Evolutionary conservation across 2,113 vertebrate species (phyloP).

Genomic region (Urocolius indicus): DNA sequence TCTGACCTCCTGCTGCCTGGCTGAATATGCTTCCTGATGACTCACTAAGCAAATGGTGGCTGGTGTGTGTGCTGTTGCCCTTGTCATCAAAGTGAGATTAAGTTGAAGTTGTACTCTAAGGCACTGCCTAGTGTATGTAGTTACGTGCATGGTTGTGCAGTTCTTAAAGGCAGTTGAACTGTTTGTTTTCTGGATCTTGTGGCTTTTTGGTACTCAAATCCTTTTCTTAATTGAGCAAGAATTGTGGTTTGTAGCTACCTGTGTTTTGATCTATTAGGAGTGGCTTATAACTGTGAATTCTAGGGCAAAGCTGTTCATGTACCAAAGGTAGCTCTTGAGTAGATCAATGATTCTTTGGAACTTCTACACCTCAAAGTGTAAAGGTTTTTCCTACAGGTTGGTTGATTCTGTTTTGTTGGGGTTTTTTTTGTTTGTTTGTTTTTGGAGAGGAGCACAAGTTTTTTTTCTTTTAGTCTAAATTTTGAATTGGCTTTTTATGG

Average conservation of each 20-base stretch:
- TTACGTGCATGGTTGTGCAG: not conserved
- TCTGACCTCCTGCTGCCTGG: not conserved
- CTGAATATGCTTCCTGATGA: not conserved
- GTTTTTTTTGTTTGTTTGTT: not conserved
- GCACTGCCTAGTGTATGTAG: not conserved
- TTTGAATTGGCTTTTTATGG: not conserved
- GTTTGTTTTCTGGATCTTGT: not conserved
- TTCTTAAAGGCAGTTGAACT: not conserved
- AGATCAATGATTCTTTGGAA: not conserved
- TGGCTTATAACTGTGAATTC: not conserved
- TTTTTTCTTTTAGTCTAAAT: not conserved
- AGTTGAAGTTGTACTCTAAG: not conserved
- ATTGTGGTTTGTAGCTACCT: not conserved
- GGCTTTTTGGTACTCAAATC: not conserved
- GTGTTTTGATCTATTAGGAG: not conserved
- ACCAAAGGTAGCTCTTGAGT: not conserved
- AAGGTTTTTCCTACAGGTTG: not conserved
- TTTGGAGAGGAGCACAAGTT: not conserved
- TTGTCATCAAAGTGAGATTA: not conserved
- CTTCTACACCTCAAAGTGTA: not conserved
- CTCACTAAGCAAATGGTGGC: not conserved
- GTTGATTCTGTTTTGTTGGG: accelerated
- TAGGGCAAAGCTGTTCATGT: not conserved
- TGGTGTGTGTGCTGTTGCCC: not conserved
- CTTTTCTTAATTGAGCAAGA: not conserved